phyloP scores from a whole-genome alignment of 2,888 invertebrate genomes.

The Halocaridina rubra region DNA sequence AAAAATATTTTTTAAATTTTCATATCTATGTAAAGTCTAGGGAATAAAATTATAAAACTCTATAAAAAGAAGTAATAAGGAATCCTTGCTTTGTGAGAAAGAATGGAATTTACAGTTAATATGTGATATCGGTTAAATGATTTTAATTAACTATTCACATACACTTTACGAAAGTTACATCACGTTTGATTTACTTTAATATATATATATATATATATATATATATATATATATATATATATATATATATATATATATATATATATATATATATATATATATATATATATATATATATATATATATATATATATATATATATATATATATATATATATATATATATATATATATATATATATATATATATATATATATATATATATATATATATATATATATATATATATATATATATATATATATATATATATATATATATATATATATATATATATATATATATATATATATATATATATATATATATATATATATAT shows the following conservation, averaged over 20 bases:
- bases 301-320: not conserved
- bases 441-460: not conserved
- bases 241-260: not conserved
- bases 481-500: not conserved
- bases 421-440: not conserved
- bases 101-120: no score
- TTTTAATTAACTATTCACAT: no score
- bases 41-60: no score
- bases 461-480: conserved; percentile 10
- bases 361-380: not conserved
- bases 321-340: not conserved
- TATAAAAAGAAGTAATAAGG: no score
- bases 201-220: no score
- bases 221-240: not conserved
- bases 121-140: no score
- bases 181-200: no score
- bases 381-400: not conserved
- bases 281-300: not conserved
- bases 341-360: not conserved
- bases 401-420: not conserved
- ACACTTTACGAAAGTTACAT: no score
- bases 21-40: no score
- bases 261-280: not conserved
- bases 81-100: no score
- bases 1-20: no score